Conservation (phyloP, 2,113 vertebrate species). For the Pollimyrus isidori region DNA sequence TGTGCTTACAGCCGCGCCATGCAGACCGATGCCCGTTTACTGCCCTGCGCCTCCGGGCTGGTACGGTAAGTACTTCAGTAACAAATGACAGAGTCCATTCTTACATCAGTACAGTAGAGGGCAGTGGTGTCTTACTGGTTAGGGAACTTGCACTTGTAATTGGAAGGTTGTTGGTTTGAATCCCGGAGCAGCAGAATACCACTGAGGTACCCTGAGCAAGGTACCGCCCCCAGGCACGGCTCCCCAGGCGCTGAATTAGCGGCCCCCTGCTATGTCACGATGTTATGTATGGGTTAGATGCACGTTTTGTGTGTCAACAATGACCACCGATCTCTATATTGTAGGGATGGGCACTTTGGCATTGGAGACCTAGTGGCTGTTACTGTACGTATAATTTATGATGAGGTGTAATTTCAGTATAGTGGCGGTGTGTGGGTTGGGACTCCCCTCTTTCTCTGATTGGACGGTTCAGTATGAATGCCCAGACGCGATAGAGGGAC, state of each 20-base stretch:
- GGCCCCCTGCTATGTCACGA: no score
- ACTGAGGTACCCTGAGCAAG: no score
- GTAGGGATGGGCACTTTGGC: not conserved
- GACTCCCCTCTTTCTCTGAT: not conserved
- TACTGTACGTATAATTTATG: not conserved
- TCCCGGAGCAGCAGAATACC: no score
- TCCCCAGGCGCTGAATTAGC: no score
- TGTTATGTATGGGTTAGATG: no score
- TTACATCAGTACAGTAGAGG: not conserved
- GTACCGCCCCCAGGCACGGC: no score
- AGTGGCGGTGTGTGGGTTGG: not conserved
- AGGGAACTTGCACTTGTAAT: no score
- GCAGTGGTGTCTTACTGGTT: no score
- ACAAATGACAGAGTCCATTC: not conserved
- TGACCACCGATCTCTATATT: no score
- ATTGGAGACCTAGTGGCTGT: no score
- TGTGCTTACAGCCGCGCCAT: conserved; percentile 50
- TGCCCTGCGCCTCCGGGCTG: conserved; percentile 63
- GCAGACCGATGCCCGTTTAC: conserved; percentile 62
- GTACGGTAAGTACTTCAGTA: conserved; percentile 56
- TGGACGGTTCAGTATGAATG: not conserved
- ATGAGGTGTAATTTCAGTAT: not conserved
- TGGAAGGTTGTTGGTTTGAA: no score
- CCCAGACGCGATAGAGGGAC: not conserved
- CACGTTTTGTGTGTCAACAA: no score